Base-by-base conservation (phyloP, 2,888 invertebrate genomes). In the Atrina japonica region DNA sequence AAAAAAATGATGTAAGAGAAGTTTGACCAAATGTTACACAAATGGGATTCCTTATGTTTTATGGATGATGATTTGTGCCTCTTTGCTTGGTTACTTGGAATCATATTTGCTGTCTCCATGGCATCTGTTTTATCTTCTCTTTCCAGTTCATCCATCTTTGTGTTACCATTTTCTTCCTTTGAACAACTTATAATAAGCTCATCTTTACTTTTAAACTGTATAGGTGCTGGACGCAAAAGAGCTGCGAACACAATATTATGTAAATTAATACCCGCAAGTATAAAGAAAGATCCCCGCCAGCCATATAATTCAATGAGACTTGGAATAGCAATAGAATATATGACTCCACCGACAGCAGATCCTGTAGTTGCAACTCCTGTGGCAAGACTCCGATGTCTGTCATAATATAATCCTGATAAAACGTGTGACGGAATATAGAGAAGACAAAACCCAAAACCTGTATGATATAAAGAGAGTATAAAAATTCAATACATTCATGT, bases 381-480 rank as follows among this genome's bases (percentile, higher is more conserved):
- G 16, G 87, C 81, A 23, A 87, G 58, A 59, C 85, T 87, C 14
- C 83, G 77, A 40, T 86, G 77, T 58, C 85, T 82, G 64, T 82
- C 76, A 60, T 81, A 88, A 75, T 87, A 87, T 35, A 86, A 66
- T 2, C 86, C 88, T 56, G 84, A 82, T 18, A 88, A 77, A 5
- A 86, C 84, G 64, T 86, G 86, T 3, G 86, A 87, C 21, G 88
- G 88, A 7, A 87, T 76, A 55, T 86, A 87, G 5, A 77, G 75
- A 70, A 87, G 59, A 65, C 85, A 82, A 67, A 80, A 82, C 1
- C 88, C 88, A 47, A 88, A 60, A 50, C 87, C 87, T 86, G 75
- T 21, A 78, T 80, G 35, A 40, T 18, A 56, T 21, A 40, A n/a
- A 16, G 18, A 18, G n/a, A n/a, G n/a, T n/a, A n/a, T n/a, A n/a